Evolutionary conservation across 2,888 invertebrate species (phyloP).

Genomic region (Sarcophaga variegata): DNA sequence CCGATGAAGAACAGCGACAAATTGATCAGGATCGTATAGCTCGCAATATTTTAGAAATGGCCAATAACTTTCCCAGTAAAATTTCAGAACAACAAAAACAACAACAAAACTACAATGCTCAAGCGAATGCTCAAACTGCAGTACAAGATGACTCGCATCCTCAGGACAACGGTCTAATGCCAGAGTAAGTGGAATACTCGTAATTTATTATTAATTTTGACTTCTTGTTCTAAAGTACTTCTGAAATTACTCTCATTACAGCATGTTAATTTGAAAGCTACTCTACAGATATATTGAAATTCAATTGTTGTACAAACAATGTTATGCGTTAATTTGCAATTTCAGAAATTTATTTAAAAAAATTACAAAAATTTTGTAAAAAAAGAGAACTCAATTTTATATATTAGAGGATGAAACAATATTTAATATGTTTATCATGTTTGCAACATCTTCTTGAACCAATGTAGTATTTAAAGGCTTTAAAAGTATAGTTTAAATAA

Average conservation of each 20-base stretch:
- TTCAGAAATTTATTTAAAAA: not conserved
- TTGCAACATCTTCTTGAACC: not conserved
- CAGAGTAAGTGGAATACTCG: conserved; percentile 74
- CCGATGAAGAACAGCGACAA: conserved; percentile 86
- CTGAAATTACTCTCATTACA: conserved; percentile 52
- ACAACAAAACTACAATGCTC: conserved; percentile 62
- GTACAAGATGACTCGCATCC: conserved; percentile 48
- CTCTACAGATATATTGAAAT: not conserved
- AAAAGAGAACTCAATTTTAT: conserved; percentile 35
- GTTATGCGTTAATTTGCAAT: not conserved
- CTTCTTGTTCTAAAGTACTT: not conserved
- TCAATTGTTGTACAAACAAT: not conserved
- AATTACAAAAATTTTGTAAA: not conserved
- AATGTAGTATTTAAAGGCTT: conserved; percentile 21
- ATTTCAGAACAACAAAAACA: conserved; percentile 24
- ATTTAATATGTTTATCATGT: conserved; percentile 32
- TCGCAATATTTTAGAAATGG: conserved; percentile 82
- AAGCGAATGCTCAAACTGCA: conserved; percentile 62
- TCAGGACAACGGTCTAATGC: conserved; percentile 71
- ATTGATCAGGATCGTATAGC: conserved; percentile 86
- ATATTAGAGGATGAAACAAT: not conserved
- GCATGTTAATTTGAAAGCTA: conserved; percentile 73
- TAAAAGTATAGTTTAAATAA: conserved; percentile 44
- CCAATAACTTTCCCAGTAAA: conserved; percentile 75
- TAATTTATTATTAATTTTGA: not conserved